Conservation (phyloP, 2,797 vertebrate genomes). For the Sandelia bainsii region DNA sequence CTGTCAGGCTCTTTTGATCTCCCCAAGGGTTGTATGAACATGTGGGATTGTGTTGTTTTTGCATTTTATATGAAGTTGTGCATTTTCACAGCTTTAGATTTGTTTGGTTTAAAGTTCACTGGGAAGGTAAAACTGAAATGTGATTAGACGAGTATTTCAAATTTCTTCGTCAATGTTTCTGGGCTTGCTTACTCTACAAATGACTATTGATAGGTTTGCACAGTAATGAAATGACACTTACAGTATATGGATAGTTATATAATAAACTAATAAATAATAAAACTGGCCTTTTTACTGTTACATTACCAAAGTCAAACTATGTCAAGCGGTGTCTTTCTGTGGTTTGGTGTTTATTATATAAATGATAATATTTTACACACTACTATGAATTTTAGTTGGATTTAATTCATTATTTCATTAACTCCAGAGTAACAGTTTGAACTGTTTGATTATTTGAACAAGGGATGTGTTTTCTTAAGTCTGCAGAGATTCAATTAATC, state of each 20-base stretch:
- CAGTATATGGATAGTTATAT: background rate
- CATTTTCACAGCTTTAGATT: constrained; percentile 30
- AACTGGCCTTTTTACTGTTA: constrained; percentile 11
- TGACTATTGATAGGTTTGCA: background rate
- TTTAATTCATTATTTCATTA: constrained; percentile 25
- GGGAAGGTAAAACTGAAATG: constrained; percentile 1
- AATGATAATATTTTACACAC: constrained; percentile 4
- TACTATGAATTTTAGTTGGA: constrained; percentile 4
- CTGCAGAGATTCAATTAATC: constrained; percentile 21
- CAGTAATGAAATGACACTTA: background rate
- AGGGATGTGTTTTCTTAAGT: background rate
- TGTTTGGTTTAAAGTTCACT: background rate
- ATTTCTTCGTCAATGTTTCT: background rate
- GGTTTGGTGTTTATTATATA: background rate
- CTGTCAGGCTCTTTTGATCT: constrained; percentile 57
- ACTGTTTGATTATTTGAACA: constrained; percentile 1
- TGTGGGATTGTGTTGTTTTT: constrained; percentile 14
- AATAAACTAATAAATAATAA: background rate
- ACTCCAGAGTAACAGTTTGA: background rate
- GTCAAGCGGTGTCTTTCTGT: background rate
- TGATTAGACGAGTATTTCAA: background rate
- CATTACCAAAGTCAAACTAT: constrained; percentile 7
- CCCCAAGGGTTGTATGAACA: constrained; percentile 9
- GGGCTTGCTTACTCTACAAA: background rate
- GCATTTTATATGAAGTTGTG: constrained; percentile 25